Evolutionary conservation across 2,888 invertebrate genomes (phyloP).

Genomic region (Nysson spinosus): DNA sequence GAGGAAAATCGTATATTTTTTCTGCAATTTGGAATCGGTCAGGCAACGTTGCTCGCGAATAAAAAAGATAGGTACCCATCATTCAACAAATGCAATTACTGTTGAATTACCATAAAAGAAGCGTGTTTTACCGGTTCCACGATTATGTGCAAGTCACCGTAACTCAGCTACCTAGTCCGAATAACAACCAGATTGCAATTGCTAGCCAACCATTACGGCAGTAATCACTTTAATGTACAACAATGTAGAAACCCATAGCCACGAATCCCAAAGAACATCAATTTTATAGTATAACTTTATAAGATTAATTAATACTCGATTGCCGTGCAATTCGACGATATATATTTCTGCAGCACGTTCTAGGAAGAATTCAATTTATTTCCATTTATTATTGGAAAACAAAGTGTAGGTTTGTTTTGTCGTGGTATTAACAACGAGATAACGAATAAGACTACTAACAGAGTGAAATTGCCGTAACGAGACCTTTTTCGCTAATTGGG

Average conservation of each 20-base stretch:
- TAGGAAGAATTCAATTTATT: no score
- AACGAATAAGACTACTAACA: not conserved
- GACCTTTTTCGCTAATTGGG: not conserved
- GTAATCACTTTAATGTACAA: constrained; percentile 25
- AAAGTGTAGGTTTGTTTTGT: not conserved
- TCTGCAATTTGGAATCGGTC: no score
- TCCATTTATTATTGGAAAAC: constrained; percentile 6
- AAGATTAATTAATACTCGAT: constrained; percentile 1
- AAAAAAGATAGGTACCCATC: no score
- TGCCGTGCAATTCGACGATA: constrained; percentile 21
- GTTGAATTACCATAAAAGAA: no score
- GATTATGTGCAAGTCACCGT: no score
- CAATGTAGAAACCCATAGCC: constrained; percentile 24
- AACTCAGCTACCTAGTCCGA: no score
- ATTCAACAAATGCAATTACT: no score
- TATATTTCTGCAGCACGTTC: constrained; percentile 11
- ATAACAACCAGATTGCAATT: no score
- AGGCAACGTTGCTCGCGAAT: no score
- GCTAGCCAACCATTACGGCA: not conserved
- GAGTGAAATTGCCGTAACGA: not conserved
- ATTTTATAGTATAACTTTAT: constrained; percentile 18
- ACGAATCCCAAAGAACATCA: constrained; percentile 29
- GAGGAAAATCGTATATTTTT: no score
- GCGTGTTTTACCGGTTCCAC: not conserved
- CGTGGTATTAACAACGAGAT: constrained; percentile 9